Evolutionary conservation across 2,888 invertebrate species (phyloP).

Genomic region (Physocephala rufipes): DNA sequence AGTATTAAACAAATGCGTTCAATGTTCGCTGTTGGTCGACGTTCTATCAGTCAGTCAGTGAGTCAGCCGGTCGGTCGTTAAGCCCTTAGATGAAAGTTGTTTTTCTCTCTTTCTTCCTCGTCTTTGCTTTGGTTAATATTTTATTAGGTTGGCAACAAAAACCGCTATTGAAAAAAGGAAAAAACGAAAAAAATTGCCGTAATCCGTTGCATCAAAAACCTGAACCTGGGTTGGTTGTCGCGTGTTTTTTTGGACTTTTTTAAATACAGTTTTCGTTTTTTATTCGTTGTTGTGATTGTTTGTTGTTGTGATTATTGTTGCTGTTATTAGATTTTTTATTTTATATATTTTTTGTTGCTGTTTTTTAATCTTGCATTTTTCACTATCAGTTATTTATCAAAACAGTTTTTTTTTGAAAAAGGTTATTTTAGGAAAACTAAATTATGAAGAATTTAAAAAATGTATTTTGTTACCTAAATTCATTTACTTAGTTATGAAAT

Average conservation of each 20-base stretch:
- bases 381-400: not conserved
- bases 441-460: too few relatives aligned
- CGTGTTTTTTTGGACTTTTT: not conserved
- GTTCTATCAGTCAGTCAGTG: too few relatives aligned
- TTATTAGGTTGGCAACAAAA: not conserved
- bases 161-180: not conserved
- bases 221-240: too few relatives aligned
- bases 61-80: too few relatives aligned
- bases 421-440: not conserved
- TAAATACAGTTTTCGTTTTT: not conserved
- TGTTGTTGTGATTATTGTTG: not conserved
- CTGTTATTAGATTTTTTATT: not conserved
- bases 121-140: not conserved
- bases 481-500: too few relatives aligned
- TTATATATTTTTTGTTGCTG: not conserved
- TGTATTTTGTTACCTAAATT: too few relatives aligned
- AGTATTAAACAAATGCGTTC: conserved; percentile 3
- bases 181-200: not conserved
- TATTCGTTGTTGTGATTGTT: not conserved
- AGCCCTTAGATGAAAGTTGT: conserved; percentile 18
- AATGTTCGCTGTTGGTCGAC: not conserved
- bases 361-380: not conserved
- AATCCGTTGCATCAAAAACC: conserved; percentile 1
- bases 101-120: not conserved
- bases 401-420: not conserved